Evolutionary conservation across 2,113 vertebrate genomes (phyloP).

Genomic region (Pedetes capensis): DNA sequence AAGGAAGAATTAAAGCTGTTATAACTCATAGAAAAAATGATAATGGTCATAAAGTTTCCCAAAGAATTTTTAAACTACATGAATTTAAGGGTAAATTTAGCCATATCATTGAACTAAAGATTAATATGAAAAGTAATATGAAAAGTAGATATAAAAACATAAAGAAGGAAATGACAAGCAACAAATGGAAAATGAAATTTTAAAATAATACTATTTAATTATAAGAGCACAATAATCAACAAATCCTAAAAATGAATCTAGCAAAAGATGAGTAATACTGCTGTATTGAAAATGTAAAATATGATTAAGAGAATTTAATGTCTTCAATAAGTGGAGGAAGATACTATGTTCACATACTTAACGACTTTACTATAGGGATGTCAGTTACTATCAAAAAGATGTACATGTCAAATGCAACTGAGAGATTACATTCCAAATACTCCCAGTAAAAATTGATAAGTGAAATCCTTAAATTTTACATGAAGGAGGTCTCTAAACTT

Average conservation of each 20-base stretch:
- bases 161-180: too few species aligned
- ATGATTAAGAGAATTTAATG: not conserved
- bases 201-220: not conserved
- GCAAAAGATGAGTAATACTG: not conserved
- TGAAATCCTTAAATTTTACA: not conserved
- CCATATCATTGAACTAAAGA: not conserved
- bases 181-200: not conserved
- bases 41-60: too few species aligned
- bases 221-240: not conserved
- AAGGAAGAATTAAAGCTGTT: not conserved
- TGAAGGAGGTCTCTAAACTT: not conserved
- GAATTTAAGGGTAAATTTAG: not conserved
- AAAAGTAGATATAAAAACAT: too few species aligned
- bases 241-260: not conserved
- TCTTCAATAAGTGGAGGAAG: not conserved
- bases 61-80: not conserved
- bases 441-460: not conserved
- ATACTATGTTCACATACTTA: not conserved
- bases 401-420: not conserved
- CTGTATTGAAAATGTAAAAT: not conserved
- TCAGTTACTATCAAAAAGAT: not conserved
- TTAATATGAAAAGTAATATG: slow-evolving; percentile 20
- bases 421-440: not conserved
- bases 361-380: not conserved
- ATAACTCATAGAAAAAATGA: not conserved